Base-by-base conservation (phyloP, 2,888 invertebrate genomes). In the Tachina grossa region DNA sequence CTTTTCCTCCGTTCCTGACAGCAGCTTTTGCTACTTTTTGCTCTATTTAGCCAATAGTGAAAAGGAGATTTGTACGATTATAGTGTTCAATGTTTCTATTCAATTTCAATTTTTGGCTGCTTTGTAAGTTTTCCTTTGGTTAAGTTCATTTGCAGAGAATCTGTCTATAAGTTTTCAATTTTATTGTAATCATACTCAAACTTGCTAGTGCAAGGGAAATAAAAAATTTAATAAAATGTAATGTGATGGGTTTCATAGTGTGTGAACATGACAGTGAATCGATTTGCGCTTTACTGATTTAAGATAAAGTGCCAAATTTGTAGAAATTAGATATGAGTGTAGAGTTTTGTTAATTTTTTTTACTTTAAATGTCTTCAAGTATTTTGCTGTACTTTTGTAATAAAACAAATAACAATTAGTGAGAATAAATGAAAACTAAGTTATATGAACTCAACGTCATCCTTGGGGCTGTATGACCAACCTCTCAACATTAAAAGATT, bases 131-230 rank as follows among this genome's bases (percentile, higher is more conserved):
- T 63, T 59, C 45, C 69, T n/a, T 43, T 53, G 11, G 13, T 69
- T 45, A 63, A 43, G 53, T 22, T 66, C 43, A 19, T 77, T n/a
- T 53, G 41, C 51, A 49, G 41, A 66, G 16, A 59, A 45, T 39
- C 66, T 53, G 74, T 68, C 68, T 74, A 75, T 55, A 63, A 63
- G 68, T 63, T 84, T 79, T 84, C 75, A 65, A 84, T 80, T 76
- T 80, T 49, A 80, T 57, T 76, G 66, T 43, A 41, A 10, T 68
- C 49, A n/a, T 75, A n/a, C 2, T 19, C 14, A 45, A 76, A 49
- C 19, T 47, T 45, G 59, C 13, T n/a, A 31, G 31, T 31, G 31
- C 31, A 31, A 31, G 6, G 5, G 31, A 31, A 31, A 31, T 31
- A 31, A 45, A 13, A n/a, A 14, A 43, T 59, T 22, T 19, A 31